These are phyloP conservation scores for Perognathus longimembris DNA, from an alignment of 2,113 vertebrate species.

Conservation along the genomic window DNA sequence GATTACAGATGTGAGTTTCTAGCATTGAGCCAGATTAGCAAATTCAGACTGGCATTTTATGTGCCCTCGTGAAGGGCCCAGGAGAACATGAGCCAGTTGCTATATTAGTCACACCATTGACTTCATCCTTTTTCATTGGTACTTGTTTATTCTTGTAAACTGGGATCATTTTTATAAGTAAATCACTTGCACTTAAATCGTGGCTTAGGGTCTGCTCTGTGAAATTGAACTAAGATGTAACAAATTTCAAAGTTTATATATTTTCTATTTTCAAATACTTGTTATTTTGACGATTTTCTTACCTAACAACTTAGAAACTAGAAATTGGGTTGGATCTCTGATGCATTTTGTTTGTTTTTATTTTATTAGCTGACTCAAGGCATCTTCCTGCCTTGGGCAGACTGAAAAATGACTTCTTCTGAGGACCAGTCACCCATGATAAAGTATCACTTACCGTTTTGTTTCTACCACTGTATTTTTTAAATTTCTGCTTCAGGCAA, in stretches of 20 bases:
- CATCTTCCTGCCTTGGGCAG: slow-evolving; percentile 2
- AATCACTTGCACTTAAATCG: not conserved
- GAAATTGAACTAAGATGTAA: not conserved
- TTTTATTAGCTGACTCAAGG: not conserved
- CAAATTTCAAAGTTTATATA: not conserved
- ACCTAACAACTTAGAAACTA: not conserved
- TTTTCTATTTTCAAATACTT: not conserved
- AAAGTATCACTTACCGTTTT: not conserved
- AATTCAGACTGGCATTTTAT: not conserved
- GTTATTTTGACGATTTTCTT: not conserved
- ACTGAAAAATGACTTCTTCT: slow-evolving; percentile 38
- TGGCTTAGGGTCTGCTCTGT: not conserved
- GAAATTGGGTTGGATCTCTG: slow-evolving; percentile 10
- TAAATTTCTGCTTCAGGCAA: slow-evolving; percentile 10
- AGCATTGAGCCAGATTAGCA: not conserved
- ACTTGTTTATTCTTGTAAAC: not conserved
- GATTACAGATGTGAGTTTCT: too few relatives aligned
- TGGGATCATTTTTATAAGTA: not conserved
- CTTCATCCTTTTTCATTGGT: not conserved
- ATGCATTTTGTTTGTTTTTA: not conserved
- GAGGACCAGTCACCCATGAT: not conserved
- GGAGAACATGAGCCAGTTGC: not conserved
- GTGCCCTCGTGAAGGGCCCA: not conserved
- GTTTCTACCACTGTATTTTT: not conserved
- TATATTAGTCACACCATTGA: not conserved